phyloP scores from a whole-genome alignment of 1,140 invertebrate species.

The Micrasema minimum region DNA sequence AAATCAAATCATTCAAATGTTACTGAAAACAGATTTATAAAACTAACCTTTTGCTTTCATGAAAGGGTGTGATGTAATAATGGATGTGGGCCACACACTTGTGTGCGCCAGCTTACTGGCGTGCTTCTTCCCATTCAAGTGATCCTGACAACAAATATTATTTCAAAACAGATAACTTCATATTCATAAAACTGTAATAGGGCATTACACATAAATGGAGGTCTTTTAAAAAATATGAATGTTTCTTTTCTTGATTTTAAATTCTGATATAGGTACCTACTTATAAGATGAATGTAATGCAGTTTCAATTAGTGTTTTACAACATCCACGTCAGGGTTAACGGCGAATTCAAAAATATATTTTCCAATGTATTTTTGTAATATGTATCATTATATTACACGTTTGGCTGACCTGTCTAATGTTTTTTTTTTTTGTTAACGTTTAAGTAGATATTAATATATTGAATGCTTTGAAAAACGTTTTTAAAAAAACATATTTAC shows the following conservation, averaged over 20 bases:
- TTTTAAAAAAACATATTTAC: no score
- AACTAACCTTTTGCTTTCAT: conserved; percentile 12
- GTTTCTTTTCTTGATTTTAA: background rate
- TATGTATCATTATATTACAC: no score
- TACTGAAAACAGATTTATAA: background rate
- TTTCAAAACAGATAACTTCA: background rate
- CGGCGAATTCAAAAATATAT: no score
- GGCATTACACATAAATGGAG: background rate
- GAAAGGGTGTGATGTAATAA: conserved; percentile 22
- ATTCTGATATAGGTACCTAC: background rate
- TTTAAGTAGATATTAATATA: no score
- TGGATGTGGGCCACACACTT: conserved; percentile 21
- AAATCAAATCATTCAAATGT: background rate
- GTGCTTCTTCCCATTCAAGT: conserved; percentile 43
- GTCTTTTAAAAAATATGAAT: background rate
- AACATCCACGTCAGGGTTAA: no score
- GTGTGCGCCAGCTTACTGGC: conserved; percentile 1
- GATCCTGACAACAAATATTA: conserved; percentile 32
- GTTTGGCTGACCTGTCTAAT: no score
- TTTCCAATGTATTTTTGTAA: no score
- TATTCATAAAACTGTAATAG: background rate
- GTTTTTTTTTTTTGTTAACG: no score
- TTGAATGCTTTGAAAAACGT: no score
- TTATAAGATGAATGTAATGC: background rate
- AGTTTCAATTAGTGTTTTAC: background rate